Evolutionary conservation across 2,113 vertebrate species (phyloP), one percentile per base, ranked within the genome.

Genomic region (Catharus minimus): DNA sequence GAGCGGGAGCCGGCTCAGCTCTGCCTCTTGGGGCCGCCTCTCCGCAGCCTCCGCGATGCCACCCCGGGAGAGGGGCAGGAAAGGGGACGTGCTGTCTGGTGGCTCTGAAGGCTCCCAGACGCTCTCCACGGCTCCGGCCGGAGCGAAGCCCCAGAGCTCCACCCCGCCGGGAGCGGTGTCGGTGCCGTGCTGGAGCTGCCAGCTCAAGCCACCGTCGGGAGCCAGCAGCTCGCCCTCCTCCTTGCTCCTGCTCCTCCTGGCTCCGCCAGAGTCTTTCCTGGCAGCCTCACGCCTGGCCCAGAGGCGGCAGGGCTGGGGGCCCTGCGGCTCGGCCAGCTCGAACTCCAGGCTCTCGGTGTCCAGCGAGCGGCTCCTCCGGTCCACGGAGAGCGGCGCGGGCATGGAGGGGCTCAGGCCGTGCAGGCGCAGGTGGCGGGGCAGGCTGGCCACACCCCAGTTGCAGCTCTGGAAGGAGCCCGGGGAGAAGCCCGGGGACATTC

Each of bases 281-380:
- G 90, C 72, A 9, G 96, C 62, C 3, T 95, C 95, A 8, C 57
- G 36, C 49, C 60, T 88, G 4, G 65, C 27, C 86, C 90, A 83
- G 49, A 82, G 86, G 53, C 89, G 73, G 76, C 91, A 79, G 0
- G 93, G 96, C 92, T 93, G 77, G 60, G 97, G 88, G 58, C 65
- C 60, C 72, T 96, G 98, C 5, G 94, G 60, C 57, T 96, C 97
- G 1, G 97, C 97, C 13, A 98, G 97, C 58, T 98, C 98, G 11
- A 97, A 92, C 67, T 99, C 98, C 91, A 99, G 97, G 90, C 98
- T 97, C 90, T 99, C 98, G 0, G 98, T 99, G 89, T 99, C 99
- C 18, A 99, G 97, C 10, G 99, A 99, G 26, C 98, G 98, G 90
- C 99, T 99, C 73, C 99, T 98, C 38, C 98, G 98, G 94, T 98